Conservation (phyloP, 1,140 invertebrate genomes). For the Solenopsis invicta region DNA sequence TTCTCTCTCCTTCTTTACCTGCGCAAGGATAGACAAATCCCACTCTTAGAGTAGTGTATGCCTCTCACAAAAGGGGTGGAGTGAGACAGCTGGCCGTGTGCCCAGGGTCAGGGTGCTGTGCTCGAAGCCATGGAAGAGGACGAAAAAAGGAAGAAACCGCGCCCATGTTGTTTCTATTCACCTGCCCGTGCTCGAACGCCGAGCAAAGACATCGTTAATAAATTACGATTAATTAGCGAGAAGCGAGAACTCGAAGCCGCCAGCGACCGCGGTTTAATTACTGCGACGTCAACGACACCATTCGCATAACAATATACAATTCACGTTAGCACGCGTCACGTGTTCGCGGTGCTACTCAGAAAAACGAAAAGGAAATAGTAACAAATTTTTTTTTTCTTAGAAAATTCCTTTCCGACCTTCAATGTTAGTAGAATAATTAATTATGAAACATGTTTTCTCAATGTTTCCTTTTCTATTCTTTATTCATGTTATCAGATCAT, state of each 20-base stretch:
- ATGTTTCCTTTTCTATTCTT: not conserved
- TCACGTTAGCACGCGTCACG: conserved; percentile 51
- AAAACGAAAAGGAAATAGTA: not conserved
- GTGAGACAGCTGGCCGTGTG: conserved; percentile 77
- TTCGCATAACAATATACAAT: conserved; percentile 55
- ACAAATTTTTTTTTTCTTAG: not conserved
- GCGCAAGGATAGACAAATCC: conserved; percentile 74
- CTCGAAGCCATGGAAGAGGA: conserved; percentile 64
- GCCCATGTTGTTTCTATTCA: conserved; percentile 76
- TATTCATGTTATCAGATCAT: not conserved
- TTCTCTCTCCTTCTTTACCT: conserved; percentile 40
- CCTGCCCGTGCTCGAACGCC: conserved; percentile 71
- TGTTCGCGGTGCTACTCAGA: conserved; percentile 57
- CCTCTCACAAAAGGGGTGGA: conserved; percentile 73
- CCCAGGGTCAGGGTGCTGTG: conserved; percentile 77
- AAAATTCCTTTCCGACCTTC: not conserved
- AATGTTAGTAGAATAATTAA: not conserved
- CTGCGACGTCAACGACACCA: conserved; percentile 52
- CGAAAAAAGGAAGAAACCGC: conserved; percentile 72
- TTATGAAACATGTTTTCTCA: not conserved
- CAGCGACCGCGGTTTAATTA: conserved; percentile 42
- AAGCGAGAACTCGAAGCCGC: conserved; percentile 2
- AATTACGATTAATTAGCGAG: conserved; percentile 71
- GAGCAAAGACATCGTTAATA: conserved; percentile 61
- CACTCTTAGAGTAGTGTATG: conserved; percentile 67